phyloP scores from a whole-genome alignment of 1,140 invertebrate species.

The Tribolium castaneum region DNA sequence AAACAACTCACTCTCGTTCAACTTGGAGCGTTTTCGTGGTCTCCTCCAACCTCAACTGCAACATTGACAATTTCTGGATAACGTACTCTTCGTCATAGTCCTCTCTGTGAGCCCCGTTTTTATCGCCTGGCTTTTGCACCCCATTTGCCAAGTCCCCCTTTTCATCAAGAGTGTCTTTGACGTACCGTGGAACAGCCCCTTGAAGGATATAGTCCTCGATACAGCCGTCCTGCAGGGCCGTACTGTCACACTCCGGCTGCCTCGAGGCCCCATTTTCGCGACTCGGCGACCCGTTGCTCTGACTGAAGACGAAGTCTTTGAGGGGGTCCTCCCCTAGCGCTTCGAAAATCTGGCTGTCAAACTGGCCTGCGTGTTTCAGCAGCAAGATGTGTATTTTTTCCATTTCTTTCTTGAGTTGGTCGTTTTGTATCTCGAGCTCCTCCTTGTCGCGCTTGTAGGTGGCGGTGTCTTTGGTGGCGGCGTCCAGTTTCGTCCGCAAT shows the following conservation, averaged over 20 bases:
- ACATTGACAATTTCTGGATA: conserved; percentile 75
- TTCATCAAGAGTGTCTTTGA: conserved; percentile 59
- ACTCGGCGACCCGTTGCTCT: conserved; percentile 57
- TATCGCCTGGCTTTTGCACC: neutral
- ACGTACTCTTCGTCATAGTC: conserved; percentile 71
- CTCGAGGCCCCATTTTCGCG: conserved; percentile 64
- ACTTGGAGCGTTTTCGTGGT: conserved; percentile 77
- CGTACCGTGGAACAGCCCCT: conserved; percentile 73
- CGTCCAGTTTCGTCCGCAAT: conserved; percentile 82
- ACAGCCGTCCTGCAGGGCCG: conserved; percentile 53
- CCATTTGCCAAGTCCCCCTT: conserved; percentile 31
- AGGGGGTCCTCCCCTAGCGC: conserved; percentile 64
- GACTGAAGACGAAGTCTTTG: conserved; percentile 62
- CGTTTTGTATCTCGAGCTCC: conserved; percentile 83
- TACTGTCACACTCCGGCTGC: conserved; percentile 60
- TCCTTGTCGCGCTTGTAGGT: conserved; percentile 82
- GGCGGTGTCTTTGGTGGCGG: conserved; percentile 80
- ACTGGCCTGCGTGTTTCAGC: conserved; percentile 76
- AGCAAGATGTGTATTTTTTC: conserved; percentile 78
- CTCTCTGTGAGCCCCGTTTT: conserved; percentile 58
- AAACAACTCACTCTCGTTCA: conserved; percentile 75
- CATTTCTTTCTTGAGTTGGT: conserved; percentile 84
- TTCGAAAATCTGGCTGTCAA: conserved; percentile 68
- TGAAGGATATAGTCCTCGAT: conserved; percentile 74
- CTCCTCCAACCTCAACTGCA: conserved; percentile 80